A percentile compares a stretch with the other conserved stretches of the same genome.
These are phyloP conservation scores for Sapajus apella DNA, from an alignment of 2,113 vertebrate species.

Conservation along the genomic window DNA sequence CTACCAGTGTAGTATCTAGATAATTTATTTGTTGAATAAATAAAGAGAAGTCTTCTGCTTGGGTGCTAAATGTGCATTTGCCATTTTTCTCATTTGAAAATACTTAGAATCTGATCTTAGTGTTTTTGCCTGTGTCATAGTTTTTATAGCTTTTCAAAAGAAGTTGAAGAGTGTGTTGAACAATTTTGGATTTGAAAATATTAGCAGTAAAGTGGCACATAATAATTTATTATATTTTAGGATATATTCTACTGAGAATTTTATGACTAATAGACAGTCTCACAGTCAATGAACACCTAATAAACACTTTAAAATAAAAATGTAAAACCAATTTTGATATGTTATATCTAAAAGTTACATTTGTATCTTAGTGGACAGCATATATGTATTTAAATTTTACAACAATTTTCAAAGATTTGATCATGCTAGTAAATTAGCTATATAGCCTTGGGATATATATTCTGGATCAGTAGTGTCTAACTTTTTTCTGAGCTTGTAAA, in stretches of 20 bases:
- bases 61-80: background rate
- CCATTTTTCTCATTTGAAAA: background rate
- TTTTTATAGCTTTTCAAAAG: conserved; percentile 23
- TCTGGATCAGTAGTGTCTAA: background rate
- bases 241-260: background rate
- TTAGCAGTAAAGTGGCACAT: background rate
- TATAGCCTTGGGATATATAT: background rate
- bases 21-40: background rate
- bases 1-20: background rate
- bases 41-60: background rate
- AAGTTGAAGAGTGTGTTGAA: background rate
- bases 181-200: conserved; percentile 1
- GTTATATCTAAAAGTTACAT: background rate
- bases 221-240: background rate
- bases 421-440: background rate
- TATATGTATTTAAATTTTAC: background rate
- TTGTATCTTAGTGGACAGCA: background rate
- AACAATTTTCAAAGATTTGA: background rate
- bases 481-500: background rate
- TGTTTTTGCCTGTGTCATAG: background rate
- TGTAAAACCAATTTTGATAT: background rate
- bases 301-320: conserved; percentile 42
- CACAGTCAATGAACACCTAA: conserved; percentile 26
- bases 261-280: background rate
- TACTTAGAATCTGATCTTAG: background rate